Base-by-base conservation (phyloP, 1,140 invertebrate species). In the Drosophila bifasciata region DNA sequence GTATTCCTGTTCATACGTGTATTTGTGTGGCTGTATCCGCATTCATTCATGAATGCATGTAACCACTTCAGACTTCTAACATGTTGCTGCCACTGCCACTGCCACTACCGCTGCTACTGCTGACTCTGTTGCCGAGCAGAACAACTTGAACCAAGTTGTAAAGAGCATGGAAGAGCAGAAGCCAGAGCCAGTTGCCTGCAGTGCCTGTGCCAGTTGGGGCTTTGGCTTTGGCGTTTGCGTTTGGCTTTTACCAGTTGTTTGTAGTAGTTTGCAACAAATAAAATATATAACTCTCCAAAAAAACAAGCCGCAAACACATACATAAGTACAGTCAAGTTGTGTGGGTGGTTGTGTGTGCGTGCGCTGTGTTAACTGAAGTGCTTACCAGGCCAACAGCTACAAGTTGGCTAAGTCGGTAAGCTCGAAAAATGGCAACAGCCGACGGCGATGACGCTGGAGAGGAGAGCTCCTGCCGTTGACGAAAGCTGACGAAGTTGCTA, bases 351-450 rank as follows among this genome's bases (percentile, higher is more conserved):
- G 19, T 67, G 46, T 67, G 64, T 32, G 49, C 43, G 57, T 43
- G 36, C 39, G 39, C 50, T 59, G 61, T 61, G 62, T 56, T 77
- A 77, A 59, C 61, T 72, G 51, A 52, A 77, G 72, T 67, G 70
- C 45, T 70, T 64, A 45, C 57, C 53, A 58, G 57, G 60, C 70
- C 79, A 83, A 83, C 61, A 81, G 70, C 79, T 81, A 73, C 68
- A 77, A 68, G 64, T 67, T 68, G 64, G 64, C 49, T 67, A 84
- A 84, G 80, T 79, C 76, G 62, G 80, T 76, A 79, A 85, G 76
- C 81, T 72, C 67, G 56, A 61, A 79, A 85, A 85, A 84, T 84
- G 73, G 80, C 71, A 84, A 85, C 71, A 70, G 77, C 59, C 76
- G 69, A 70, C 52, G 75, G 23, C n/a, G 9, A 13, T 56, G 32